A percentile compares a stretch with the other conserved stretches of the same genome.
phyloP scores from a whole-genome alignment of 2,888 invertebrate genomes.

The Exephanes ischioxanthus region DNA sequence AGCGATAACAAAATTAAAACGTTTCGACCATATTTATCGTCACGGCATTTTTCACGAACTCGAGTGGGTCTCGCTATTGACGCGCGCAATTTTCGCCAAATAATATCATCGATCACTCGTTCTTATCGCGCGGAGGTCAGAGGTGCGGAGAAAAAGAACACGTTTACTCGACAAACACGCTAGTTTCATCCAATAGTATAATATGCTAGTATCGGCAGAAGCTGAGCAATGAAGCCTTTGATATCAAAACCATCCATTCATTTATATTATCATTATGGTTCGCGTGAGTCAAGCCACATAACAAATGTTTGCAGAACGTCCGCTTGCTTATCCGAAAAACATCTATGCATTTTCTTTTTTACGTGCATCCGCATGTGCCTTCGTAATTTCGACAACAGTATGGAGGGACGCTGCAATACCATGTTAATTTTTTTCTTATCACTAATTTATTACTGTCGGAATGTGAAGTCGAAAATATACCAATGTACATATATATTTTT shows the following conservation, averaged over 20 bases:
- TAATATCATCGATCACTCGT: slow-evolving; percentile 31
- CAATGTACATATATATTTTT: too few relatives aligned
- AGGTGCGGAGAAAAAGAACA: slow-evolving; percentile 15
- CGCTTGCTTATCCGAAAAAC: neutral
- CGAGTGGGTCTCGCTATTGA: neutral
- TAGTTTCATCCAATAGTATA: slow-evolving; percentile 26
- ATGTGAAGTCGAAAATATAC: too few relatives aligned
- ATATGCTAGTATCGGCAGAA: slow-evolving; percentile 30
- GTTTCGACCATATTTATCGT: neutral
- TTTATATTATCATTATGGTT: slow-evolving; percentile 69
- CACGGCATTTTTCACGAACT: neutral
- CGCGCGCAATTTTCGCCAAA: slow-evolving; percentile 14
- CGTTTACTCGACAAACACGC: neutral
- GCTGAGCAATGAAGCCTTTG: slow-evolving; percentile 41
- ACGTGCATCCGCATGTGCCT: neutral
- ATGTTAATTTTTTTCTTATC: too few relatives aligned
- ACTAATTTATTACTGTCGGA: too few relatives aligned
- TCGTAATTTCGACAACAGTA: neutral
- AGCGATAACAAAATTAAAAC: neutral
- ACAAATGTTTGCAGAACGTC: slow-evolving; percentile 61
- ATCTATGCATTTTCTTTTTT: neutral
- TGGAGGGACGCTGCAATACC: neutral
- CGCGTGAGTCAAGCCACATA: slow-evolving; percentile 64
- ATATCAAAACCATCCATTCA: slow-evolving; percentile 67
- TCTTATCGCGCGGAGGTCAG: slow-evolving; percentile 48